Evolutionary conservation across 2,113 vertebrate species (phyloP).

Genomic region (Antigone vipio): DNA sequence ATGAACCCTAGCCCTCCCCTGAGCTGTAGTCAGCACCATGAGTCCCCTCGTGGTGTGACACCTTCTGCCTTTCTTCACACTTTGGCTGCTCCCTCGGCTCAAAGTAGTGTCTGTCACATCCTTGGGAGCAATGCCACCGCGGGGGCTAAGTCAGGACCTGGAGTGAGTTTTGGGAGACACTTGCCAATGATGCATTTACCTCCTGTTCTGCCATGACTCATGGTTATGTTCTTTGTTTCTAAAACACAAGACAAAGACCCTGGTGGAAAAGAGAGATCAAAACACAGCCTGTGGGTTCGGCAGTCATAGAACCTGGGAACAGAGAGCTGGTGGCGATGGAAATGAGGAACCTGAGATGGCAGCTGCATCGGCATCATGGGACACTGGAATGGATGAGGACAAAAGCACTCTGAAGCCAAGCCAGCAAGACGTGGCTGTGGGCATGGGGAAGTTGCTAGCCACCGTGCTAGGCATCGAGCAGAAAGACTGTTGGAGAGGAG

Average conservation of each 20-base stretch:
- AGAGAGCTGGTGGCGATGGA: not conserved
- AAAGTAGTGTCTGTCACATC: not conserved
- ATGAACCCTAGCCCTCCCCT: not conserved
- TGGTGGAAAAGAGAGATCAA: not conserved
- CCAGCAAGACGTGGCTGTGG: not conserved
- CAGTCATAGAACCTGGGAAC: not conserved
- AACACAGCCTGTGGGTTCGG: not conserved
- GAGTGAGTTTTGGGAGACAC: not conserved
- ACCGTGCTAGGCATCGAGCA: not conserved
- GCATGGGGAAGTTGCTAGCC: not conserved
- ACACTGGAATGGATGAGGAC: not conserved
- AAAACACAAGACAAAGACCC: not conserved
- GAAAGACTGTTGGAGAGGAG: not conserved
- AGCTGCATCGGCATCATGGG: fast-evolving
- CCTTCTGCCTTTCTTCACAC: not conserved
- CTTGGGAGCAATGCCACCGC: fast-evolving
- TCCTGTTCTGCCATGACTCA: not conserved
- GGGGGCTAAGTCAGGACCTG: not conserved
- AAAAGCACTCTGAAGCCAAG: not conserved
- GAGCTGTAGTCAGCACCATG: not conserved
- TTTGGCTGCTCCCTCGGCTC: not conserved
- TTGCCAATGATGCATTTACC: not conserved
- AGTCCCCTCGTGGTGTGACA: not conserved
- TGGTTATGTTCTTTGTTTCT: not conserved
- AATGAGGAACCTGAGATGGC: not conserved